Evolutionary conservation across 2,113 vertebrate species (phyloP), one percentile per base, ranked within the genome.

Genomic region (Osmerus eperlanus): DNA sequence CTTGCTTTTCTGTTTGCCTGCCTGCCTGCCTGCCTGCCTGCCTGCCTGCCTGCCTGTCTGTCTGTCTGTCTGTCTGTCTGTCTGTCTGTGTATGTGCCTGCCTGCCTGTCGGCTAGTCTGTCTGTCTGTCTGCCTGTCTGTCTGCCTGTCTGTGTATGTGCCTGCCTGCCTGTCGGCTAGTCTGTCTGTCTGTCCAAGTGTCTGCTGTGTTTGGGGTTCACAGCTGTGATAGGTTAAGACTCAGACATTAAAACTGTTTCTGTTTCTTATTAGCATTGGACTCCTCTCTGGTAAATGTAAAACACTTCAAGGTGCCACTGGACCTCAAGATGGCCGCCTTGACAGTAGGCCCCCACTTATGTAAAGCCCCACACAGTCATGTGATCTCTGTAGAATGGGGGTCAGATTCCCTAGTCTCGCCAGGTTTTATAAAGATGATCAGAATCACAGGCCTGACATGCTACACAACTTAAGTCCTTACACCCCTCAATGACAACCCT

Each of bases 171-270:
- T 81, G 69, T 73, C 84, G 79, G 21, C 21, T 21, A 21, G 76
- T 68, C 66, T 71, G 47, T 63, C 70, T 56, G 55, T 41, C 28
- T 65, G 29, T 65, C 25, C 2, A 16, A 8, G 62, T 56, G 55
- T 56, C 41, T 47, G 41, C 41, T 47, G 8, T 47, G 41, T 47
- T 47, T 47, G 41, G 41, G 60, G 14, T 16, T 78, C 80, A 84
- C 85, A 87, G 85, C 88, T 90, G 87, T 18, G 6, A 76, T 76
- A 78, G 76, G 82, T 89, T 88, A 84, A 81, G 83, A 85, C 83
- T 85, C 77, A 79, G 81, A 83, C 72, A 53, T 67, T 83, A 83
- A 87, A 90, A 80, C 78, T 81, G 79, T 80, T 73, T 82, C 87
- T 86, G 84, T 76, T 87, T 90, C 85, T 78, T 83, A 86, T 87